A percentile compares a stretch with the other conserved stretches of the same genome.
Conservation (phyloP, 1,140 invertebrate species). For the Achatina immaculata region DNA sequence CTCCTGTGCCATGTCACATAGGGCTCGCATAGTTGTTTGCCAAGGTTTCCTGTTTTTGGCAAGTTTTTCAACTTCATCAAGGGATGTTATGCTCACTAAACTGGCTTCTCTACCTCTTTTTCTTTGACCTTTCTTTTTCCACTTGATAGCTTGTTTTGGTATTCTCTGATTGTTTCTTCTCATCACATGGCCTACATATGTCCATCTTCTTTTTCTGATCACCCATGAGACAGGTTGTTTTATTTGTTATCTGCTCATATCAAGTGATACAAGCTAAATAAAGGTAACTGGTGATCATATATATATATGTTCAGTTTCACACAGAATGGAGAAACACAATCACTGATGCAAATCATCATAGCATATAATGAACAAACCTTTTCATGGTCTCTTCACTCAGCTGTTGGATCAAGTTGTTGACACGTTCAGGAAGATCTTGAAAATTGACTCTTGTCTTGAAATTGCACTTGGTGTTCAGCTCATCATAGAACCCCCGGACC, state of each 20-base stretch:
- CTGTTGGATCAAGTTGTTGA: constrained; percentile 12
- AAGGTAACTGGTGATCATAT: neutral
- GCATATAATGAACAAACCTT: neutral
- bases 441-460: constrained; percentile 10
- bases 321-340: neutral
- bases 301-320: neutral
- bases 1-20: too few species aligned
- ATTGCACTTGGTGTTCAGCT: constrained; percentile 12
- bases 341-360: neutral
- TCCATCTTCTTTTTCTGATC: neutral
- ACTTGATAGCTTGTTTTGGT: too few species aligned
- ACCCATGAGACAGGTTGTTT: neutral
- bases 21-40: too few species aligned
- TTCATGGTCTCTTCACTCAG: constrained; percentile 31
- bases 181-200: neutral
- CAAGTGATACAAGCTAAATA: too few species aligned
- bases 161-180: too few species aligned
- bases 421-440: constrained; percentile 8
- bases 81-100: too few species aligned
- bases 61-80: too few species aligned
- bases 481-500: constrained; percentile 6
- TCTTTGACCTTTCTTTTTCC: too few species aligned
- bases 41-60: too few species aligned
- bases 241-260: neutral
- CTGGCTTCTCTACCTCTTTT: too few species aligned